Base-by-base conservation (phyloP, 53 echinoderm and acorn worm species). In the Henricia sp. region DNA sequence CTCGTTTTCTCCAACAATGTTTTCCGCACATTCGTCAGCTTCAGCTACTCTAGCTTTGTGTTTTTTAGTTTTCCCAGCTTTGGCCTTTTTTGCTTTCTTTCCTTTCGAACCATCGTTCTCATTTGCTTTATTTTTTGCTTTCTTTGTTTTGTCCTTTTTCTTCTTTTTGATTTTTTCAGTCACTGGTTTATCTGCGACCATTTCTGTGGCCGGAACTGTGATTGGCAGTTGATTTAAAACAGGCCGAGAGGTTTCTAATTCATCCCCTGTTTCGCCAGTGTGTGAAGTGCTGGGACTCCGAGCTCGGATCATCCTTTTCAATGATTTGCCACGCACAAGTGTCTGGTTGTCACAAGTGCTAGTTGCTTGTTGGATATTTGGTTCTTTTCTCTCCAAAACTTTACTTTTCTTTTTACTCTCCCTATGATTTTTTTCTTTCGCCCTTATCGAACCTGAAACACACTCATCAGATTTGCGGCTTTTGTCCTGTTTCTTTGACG, bases 71-170 rank as follows among this genome's bases (percentile, higher is more conserved):
- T 88, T 88, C 33, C 74, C 74, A 76, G 44, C 46, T 26, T 83
- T 83, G 11, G 77, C 46, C 51, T 88, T 78, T 43, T 82, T 88
- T 23, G 78, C 68, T 25, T 80, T 78, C 62, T 80, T 78, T 25
- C 20, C 37, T 69, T 88, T 88, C 2, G 52, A 35, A n/a, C 66
- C 87, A n/a, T 87, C 70, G 16, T 72, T 85, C 30, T 70, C 80
- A 41, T 17, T 54, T 2, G 42, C 43, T 48, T 68, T 70, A 50
- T 62, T 80, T 30, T 83, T 83, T 14, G 57, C 17, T 42, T 67
- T 71, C 60, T 75, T 89, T 17, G 41, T 59, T 57, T 90, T 85
- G n/a, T 74, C 82, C 84, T 77, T 91, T 52, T 71, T 86, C 38
- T 87, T 74, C 38, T 91, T 90, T 55, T 82, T 82, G 1, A 59